phyloP scores from a whole-genome alignment of 2,888 invertebrate genomes.

The Xestia xanthographa region DNA sequence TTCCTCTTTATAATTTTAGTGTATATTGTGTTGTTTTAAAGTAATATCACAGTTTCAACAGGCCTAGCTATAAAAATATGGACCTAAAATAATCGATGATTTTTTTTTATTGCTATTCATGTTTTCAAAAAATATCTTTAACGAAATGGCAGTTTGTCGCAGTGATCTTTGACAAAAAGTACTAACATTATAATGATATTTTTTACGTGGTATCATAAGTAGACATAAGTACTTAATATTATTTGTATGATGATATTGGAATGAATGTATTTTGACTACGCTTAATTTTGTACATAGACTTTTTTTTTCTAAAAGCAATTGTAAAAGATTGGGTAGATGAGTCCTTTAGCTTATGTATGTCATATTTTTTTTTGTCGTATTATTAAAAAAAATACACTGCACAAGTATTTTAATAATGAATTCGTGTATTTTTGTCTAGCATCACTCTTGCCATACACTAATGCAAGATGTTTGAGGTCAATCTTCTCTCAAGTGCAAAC shows the following conservation, averaged over 20 bases:
- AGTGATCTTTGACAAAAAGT: slow-evolving; percentile 19
- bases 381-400: slow-evolving; percentile 1
- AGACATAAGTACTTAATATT: slow-evolving; percentile 43
- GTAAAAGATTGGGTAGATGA: background rate
- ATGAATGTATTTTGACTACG: slow-evolving; percentile 43
- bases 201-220: slow-evolving; percentile 10
- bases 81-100: background rate
- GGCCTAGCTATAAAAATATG: slow-evolving; percentile 11
- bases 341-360: background rate
- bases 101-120: background rate
- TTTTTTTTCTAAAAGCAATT: background rate
- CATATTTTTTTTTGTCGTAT: background rate
- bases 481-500: background rate
- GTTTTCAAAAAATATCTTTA: background rate
- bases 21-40: background rate
- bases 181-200: background rate
- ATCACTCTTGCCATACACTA: background rate
- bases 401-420: slow-evolving; percentile 22
- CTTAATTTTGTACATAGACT: slow-evolving; percentile 37
- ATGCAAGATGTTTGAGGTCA: background rate
- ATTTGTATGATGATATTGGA: slow-evolving; percentile 19
- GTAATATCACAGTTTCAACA: background rate
- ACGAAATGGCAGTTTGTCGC: slow-evolving; percentile 1
- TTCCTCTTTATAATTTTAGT: too few species aligned
- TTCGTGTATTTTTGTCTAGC: background rate